Percentiles rank a stretch among this genome's conserved stretches.
phyloP scores from a whole-genome alignment of 1,140 invertebrate species.

The Coenobita brevimanus region DNA sequence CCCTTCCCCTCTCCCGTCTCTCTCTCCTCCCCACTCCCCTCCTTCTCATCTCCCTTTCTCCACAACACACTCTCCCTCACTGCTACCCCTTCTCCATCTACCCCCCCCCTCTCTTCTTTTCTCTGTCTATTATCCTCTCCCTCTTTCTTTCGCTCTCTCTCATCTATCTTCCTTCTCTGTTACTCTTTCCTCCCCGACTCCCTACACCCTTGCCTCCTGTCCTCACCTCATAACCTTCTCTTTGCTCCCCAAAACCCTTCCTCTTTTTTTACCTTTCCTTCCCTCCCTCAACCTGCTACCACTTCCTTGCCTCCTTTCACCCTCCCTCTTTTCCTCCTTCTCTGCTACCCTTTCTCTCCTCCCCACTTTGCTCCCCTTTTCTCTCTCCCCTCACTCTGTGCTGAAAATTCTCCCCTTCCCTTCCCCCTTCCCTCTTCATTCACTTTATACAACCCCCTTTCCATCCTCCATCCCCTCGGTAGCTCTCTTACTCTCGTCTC shows the following conservation, averaged over 20 bases:
- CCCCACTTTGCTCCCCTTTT: not conserved
- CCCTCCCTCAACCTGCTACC: not conserved
- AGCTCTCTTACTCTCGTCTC: not conserved
- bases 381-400: not conserved
- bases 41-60: not conserved
- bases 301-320: not conserved
- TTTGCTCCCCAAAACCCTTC: not conserved
- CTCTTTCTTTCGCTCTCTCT: not conserved
- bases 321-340: slow-evolving; percentile 17
- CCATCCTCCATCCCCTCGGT: not conserved
- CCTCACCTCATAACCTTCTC: no score
- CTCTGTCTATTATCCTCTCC: not conserved
- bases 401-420: not conserved
- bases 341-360: slow-evolving; percentile 10
- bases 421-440: not conserved
- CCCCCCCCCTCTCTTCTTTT: not conserved
- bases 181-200: not conserved
- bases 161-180: not conserved
- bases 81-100: not conserved
- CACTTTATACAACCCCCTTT: not conserved
- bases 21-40: not conserved
- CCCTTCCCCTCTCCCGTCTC: not conserved
- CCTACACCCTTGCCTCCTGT: not conserved
- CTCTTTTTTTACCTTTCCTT: not conserved
- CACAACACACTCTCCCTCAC: not conserved